Evolutionary conservation across 2,797 vertebrate genomes (phyloP), one percentile per base, ranked within the genome.

Genomic region (Yasuhikotakia modesta): DNA sequence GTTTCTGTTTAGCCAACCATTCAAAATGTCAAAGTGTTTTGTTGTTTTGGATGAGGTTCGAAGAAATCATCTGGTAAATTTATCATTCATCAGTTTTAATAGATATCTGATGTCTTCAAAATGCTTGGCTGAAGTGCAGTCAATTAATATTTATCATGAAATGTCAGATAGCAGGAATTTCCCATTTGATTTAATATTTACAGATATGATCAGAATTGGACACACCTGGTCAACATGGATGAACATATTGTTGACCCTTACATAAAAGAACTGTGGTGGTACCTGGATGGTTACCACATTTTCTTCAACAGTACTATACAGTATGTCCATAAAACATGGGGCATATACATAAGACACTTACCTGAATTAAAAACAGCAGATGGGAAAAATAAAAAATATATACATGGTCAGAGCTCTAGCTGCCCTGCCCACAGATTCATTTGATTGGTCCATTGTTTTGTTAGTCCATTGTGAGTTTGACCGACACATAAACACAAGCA

Each of bases 1-100:
- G 79, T 83, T 88, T 83, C 83, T 82, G 77, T 83, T 86, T 87
- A 74, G 75, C 81, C 13, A 19, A 55, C 82, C 70, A 70, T 78
- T 85, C 81, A 78, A 67, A 82, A 70, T 69, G 81, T 80, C 85
- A 88, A 89, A 76, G 73, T 48, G 65, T 76, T 76, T 69, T 60
- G 53, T 61, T 77, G 75, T 70, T 70, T 60, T 70, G 75, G 86
- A 89, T 81, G 78, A 84, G 81, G 60, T 12, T 1, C 2, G 71
- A 81, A 76, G 73, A 78, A 71, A 82, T 76, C 61, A 83, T 85
- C 79, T 85, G 70, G 65, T 24, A 43, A 69, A 35, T 45, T 69
- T 76, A 60, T 76, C 64, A 10, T 46, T 21, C 53, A 68, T 60
- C 64, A 35, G 43, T 19, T 60, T 68, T 70, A 43, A 63, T 77